A percentile compares a stretch with the other conserved stretches of the same genome.
These are phyloP conservation scores for Eupristina koningsbergeri DNA, from an alignment of 1,140 invertebrate species.

Conservation along the genomic window DNA sequence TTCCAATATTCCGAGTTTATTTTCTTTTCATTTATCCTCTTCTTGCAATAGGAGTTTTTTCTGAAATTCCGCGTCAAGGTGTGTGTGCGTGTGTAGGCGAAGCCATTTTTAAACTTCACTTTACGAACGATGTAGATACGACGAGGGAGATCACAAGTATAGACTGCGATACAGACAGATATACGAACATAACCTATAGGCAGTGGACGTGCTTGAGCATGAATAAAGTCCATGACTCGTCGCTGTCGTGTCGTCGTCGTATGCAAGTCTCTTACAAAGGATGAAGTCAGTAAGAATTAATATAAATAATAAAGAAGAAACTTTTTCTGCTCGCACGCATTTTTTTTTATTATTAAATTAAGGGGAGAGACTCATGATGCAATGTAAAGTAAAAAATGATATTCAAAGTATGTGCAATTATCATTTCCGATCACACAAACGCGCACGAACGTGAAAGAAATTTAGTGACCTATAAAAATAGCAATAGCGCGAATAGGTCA, in stretches of 20 bases:
- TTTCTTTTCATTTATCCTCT: no score
- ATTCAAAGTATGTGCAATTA: not conserved
- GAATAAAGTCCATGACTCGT: slow-evolving; percentile 9
- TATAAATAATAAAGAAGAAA: not conserved
- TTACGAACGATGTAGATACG: slow-evolving; percentile 3
- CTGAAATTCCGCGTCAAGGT: no score
- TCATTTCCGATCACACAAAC: not conserved
- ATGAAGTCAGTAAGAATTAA: slow-evolving; percentile 2
- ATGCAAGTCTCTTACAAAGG: slow-evolving; percentile 3
- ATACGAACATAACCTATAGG: slow-evolving; percentile 20
- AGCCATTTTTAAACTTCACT: slow-evolving; percentile 49
- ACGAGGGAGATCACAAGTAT: not conserved
- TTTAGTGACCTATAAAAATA: not conserved
- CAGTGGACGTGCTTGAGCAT: not conserved
- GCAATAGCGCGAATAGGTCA: slow-evolving; percentile 1
- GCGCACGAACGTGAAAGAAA: not conserved
- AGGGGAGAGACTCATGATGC: not conserved
- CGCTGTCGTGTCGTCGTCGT: slow-evolving; percentile 2
- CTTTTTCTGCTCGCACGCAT: not conserved
- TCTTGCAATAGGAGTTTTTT: no score
- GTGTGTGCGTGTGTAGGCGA: not conserved
- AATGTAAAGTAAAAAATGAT: not conserved
- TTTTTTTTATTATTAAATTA: not conserved
- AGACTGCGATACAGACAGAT: not conserved
- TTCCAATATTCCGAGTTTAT: no score